These are phyloP conservation scores for Papilio elwesi DNA, from an alignment of 2,888 invertebrate species.

Conservation along the genomic window DNA sequence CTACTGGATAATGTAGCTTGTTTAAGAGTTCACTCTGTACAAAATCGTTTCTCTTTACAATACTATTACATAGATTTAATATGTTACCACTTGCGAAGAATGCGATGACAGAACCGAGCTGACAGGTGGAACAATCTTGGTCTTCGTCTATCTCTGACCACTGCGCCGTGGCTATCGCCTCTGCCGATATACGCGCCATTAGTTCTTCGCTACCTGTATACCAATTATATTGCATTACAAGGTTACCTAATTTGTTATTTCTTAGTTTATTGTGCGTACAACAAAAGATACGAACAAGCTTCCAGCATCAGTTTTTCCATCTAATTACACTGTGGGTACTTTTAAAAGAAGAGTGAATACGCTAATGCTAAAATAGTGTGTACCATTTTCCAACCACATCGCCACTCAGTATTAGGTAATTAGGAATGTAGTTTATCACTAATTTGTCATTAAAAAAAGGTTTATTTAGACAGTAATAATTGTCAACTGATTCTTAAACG, in stretches of 20 bases:
- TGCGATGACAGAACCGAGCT: constrained; percentile 71
- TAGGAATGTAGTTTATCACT: too few relatives aligned
- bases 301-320: too few relatives aligned
- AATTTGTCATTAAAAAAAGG: too few relatives aligned
- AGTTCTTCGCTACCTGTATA: constrained; percentile 69
- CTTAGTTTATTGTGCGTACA: neutral
- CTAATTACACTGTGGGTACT: too few relatives aligned
- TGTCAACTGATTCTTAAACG: too few relatives aligned
- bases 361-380: too few relatives aligned
- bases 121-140: constrained; percentile 62
- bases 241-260: neutral
- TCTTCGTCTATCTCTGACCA: constrained; percentile 62
- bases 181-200: constrained; percentile 70
- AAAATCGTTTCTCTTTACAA: neutral
- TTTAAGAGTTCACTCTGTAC: neutral
- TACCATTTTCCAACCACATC: too few relatives aligned
- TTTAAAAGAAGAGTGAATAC: too few relatives aligned
- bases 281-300: too few relatives aligned
- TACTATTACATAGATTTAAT: constrained; percentile 4
- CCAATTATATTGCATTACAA: neutral
- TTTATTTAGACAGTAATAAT: too few relatives aligned
- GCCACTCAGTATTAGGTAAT: too few relatives aligned
- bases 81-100: constrained; percentile 70
- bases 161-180: constrained; percentile 65
- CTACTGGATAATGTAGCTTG: too few relatives aligned